Evolutionary conservation across 2,113 vertebrate species (phyloP).

Genomic region (Bos javanicus): DNA sequence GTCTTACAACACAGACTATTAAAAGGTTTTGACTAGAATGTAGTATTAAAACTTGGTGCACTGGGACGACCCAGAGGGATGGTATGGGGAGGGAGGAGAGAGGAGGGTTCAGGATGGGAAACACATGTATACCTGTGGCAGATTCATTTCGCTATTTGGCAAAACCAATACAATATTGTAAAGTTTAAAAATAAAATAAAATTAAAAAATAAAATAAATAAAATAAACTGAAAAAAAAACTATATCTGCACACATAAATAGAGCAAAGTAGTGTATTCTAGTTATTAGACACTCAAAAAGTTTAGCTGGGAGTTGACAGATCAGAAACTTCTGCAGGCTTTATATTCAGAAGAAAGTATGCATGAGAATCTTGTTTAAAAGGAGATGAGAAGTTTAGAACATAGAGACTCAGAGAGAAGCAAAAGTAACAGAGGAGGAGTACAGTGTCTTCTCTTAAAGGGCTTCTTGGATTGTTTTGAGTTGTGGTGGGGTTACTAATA

Average conservation of each 20-base stretch:
- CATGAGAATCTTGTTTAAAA: neutral
- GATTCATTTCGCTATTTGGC: too few species aligned
- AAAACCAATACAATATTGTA: too few species aligned
- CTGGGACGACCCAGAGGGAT: too few species aligned
- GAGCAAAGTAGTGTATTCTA: neutral
- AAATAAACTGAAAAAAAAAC: too few species aligned
- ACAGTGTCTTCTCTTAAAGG: neutral
- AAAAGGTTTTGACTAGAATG: neutral
- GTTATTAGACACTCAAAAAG: neutral
- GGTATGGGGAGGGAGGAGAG: too few species aligned
- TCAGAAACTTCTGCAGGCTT: too few species aligned
- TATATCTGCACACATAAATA: neutral
- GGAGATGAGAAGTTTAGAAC: neutral
- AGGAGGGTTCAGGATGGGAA: too few species aligned
- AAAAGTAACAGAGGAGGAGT: neutral
- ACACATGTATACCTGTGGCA: too few species aligned
- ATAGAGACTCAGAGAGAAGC: neutral
- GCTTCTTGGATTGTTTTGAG: neutral
- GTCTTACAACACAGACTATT: neutral
- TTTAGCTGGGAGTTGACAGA: neutral
- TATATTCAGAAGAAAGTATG: neutral
- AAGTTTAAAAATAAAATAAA: too few species aligned
- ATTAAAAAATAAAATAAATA: too few species aligned
- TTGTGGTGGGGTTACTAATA: neutral
- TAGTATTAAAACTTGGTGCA: neutral